phyloP scores from a whole-genome alignment of 2,113 vertebrate genomes.

The Carollia perspicillata region DNA sequence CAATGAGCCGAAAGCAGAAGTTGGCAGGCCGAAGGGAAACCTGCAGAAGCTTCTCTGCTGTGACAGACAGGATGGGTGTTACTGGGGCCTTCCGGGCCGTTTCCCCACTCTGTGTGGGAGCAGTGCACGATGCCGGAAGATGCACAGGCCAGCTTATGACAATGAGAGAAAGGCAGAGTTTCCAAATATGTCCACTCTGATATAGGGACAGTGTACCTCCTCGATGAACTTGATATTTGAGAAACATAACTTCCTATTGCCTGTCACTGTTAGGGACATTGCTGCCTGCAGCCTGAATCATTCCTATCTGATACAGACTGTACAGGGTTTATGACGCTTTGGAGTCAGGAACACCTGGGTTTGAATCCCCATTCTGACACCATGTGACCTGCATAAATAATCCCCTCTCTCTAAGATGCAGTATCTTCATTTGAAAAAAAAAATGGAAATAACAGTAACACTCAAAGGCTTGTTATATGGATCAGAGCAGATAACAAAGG shows the following conservation, averaged over 20 bases:
- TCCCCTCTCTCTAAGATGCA: background rate
- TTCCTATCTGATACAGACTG: background rate
- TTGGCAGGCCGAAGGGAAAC: background rate
- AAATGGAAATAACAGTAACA: background rate
- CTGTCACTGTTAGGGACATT: background rate
- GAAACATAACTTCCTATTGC: background rate
- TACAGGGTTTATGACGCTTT: background rate
- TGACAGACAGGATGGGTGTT: background rate
- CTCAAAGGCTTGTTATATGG: background rate
- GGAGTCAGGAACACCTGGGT: background rate
- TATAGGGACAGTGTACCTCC: background rate
- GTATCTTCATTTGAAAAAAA: background rate
- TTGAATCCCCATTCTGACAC: background rate
- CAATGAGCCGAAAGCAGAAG: background rate
- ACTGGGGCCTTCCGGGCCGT: background rate
- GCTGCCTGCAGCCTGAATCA: background rate
- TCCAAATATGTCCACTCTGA: background rate
- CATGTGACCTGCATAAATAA: background rate
- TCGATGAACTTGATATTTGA: background rate
- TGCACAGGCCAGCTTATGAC: background rate
- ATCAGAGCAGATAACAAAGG: background rate
- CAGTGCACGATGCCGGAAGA: background rate
- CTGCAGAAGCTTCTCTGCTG: background rate
- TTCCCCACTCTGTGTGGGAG: background rate
- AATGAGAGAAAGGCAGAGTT: background rate